Conservation (phyloP, 53 echinoderm and acorn worm species). For the Arbacia lixula region DNA sequence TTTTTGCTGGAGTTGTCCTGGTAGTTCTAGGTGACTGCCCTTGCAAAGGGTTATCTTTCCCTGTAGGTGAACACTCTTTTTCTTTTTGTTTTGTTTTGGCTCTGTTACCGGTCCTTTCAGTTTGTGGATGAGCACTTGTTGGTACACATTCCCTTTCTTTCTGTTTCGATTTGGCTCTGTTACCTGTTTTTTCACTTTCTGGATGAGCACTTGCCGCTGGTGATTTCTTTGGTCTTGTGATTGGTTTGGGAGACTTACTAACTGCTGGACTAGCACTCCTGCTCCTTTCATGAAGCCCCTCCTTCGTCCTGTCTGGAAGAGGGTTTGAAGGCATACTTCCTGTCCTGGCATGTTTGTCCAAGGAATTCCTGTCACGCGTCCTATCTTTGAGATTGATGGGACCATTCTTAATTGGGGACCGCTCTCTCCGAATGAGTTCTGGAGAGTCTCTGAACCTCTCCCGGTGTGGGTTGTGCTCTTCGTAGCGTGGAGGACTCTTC, state of each 20-base stretch:
- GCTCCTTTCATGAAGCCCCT: conserved; percentile 26
- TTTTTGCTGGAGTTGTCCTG: background rate
- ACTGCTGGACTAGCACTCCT: conserved; percentile 48
- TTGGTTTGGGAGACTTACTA: conserved; percentile 22
- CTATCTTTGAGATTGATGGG: conserved; percentile 30
- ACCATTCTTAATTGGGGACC: conserved; percentile 58
- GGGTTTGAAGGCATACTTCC: conserved; percentile 31
- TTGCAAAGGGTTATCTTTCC: no score
- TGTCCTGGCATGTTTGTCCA: conserved; percentile 1
- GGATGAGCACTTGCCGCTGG: background rate
- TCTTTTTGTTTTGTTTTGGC: conserved; percentile 15
- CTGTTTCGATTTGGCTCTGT: background rate
- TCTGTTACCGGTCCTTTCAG: background rate
- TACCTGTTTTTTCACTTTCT: conserved; percentile 15
- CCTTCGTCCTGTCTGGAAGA: conserved; percentile 48
- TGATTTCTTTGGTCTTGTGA: conserved; percentile 32
- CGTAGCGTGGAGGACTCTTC: conserved; percentile 45
- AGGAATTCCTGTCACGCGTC: conserved; percentile 28
- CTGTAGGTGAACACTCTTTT: no score
- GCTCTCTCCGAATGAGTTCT: conserved; percentile 54
- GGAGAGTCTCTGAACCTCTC: conserved; percentile 52
- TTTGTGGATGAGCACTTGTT: conserved; percentile 7
- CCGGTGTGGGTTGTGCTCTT: conserved; percentile 48
- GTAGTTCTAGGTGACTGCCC: no score
- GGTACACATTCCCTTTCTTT: background rate